A percentile compares a stretch with the other conserved stretches of the same genome.
Evolutionary conservation across 35 echinoderm and acorn worm species (phyloP).

Genomic region (Ptychodera flava): DNA sequence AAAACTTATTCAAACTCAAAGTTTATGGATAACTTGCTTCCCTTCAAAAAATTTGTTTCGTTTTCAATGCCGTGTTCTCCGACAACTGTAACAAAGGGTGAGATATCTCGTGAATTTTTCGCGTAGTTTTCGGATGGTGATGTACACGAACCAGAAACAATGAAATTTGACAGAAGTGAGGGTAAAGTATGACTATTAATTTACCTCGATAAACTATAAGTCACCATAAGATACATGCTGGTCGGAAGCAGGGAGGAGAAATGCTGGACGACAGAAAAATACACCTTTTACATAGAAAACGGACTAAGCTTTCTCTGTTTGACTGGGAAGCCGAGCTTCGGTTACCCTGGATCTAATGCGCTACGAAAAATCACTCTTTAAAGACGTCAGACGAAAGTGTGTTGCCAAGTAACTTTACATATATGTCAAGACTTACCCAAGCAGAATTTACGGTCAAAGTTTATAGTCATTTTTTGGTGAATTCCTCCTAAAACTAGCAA

Average conservation of each 20-base stretch:
- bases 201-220: background rate
- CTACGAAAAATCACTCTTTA: background rate
- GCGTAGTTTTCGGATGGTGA: background rate
- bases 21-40: background rate
- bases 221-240: background rate
- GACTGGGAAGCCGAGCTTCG: background rate
- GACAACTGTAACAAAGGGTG: background rate
- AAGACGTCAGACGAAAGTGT: background rate
- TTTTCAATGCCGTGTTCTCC: background rate
- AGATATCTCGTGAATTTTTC: background rate
- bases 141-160: background rate
- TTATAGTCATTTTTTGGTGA: background rate
- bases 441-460: background rate
- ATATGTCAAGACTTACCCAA: background rate
- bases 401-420: background rate
- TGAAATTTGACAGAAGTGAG: background rate
- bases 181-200: background rate
- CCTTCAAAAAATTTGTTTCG: background rate
- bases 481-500: background rate
- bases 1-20: background rate
- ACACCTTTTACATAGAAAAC: background rate
- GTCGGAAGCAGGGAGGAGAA: background rate
- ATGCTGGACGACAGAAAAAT: background rate
- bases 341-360: background rate
- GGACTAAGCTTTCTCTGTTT: background rate